phyloP scores from a whole-genome alignment of 2,113 vertebrate genomes.

The Cavia aperea region DNA sequence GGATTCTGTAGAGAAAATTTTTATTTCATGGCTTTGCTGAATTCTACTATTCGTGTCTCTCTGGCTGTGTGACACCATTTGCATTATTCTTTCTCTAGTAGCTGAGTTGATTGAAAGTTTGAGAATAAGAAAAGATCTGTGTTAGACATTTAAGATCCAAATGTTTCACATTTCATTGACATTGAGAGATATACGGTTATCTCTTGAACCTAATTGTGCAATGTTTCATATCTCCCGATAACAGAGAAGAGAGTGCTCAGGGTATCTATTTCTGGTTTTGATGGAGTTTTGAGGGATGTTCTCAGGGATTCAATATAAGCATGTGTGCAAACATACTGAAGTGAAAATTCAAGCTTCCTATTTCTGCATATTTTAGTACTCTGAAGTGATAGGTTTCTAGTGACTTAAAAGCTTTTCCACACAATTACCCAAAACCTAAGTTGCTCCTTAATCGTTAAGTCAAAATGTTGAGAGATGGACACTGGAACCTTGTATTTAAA shows the following conservation, averaged over 20 bases:
- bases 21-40: not conserved
- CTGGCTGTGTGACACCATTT: not conserved
- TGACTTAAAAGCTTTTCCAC: not conserved
- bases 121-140: conserved; percentile 2
- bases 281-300: not conserved
- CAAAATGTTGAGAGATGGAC: conserved; percentile 23
- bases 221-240: not conserved
- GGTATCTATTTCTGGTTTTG: not conserved
- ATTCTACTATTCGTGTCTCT: not conserved
- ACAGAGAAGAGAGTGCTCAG: not conserved
- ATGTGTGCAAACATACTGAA: not conserved
- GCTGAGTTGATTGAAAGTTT: conserved; percentile 21
- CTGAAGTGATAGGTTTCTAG: conserved; percentile 5
- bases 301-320: not conserved
- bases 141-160: conserved; percentile 21
- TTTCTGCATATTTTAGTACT: not conserved
- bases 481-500: conserved; percentile 13
- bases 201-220: not conserved
- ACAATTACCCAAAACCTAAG: conserved; percentile 14
- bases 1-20: not conserved
- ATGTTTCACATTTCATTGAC: conserved; percentile 18
- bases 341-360: not conserved
- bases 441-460: conserved; percentile 28
- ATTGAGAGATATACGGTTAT: not conserved
- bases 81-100: not conserved